phyloP scores from a whole-genome alignment of 1,140 invertebrate species.

The Frieseomelitta varia region DNA sequence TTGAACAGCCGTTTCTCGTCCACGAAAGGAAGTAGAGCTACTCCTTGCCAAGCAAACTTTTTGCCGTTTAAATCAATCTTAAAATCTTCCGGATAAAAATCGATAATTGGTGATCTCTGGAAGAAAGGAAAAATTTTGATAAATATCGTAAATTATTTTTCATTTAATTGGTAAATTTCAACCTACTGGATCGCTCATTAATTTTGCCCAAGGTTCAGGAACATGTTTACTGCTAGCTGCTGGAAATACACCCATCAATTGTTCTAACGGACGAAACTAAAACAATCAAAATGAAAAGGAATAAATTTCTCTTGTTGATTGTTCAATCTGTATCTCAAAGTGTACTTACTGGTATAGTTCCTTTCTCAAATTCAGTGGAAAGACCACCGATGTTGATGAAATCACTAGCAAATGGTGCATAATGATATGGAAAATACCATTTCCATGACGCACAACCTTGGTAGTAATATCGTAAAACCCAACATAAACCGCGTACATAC shows the following conservation, averaged over 20 bases:
- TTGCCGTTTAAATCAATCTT: conserved; percentile 99
- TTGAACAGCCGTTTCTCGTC: conserved; percentile 96
- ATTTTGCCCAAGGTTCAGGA: conserved; percentile 94
- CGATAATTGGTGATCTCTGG: conserved; percentile 96
- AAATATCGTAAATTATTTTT: not conserved
- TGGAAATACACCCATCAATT: conserved; percentile 99
- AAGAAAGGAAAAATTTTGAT: conserved; percentile 28
- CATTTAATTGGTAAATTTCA: not conserved
- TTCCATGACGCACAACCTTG: conserved; percentile 99
- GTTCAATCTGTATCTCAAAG: not conserved
- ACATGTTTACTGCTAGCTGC: conserved; percentile 97
- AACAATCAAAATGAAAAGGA: conserved; percentile 68
- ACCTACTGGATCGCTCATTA: conserved; percentile 96
- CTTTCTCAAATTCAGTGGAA: conserved; percentile 93
- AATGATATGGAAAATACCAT: conserved; percentile 99
- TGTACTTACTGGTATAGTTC: conserved; percentile 90
- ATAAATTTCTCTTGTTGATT: conserved; percentile 15
- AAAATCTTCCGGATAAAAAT: conserved; percentile 99
- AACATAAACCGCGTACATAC: conserved; percentile 97
- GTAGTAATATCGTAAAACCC: conserved; percentile 99
- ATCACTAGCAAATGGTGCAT: conserved; percentile 99
- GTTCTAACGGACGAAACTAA: conserved; percentile 97
- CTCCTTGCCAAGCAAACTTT: conserved; percentile 99
- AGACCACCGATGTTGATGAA: conserved; percentile 95
- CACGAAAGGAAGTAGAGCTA: conserved; percentile 98